Base-by-base conservation (phyloP, 30 jellyfish, hydroid and myxozoan genomes). In the Cassiopea xamachana region DNA sequence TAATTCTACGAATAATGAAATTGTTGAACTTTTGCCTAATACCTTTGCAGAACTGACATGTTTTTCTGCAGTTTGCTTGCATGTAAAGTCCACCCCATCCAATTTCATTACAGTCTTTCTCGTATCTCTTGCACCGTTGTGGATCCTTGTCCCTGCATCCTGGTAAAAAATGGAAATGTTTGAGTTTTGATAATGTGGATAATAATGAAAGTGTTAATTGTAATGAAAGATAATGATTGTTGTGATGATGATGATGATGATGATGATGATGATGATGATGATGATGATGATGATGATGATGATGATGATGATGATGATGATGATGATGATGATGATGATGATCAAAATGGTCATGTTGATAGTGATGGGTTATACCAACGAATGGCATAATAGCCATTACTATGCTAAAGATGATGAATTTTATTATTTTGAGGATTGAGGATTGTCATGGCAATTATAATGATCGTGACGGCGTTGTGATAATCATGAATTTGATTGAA, bases 21-120 rank as follows among this genome's bases (percentile, higher is more conserved):
- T 9, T 2, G 4, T 51, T 9, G 64, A 51, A 9, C 64, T 9
- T 4, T 51, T 51, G 9, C 14, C 19, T 71, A 75, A 18, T 68
- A 82, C 90, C 82, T 68, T 68, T 82, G 90, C 90, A 82, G 10
- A 9, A 39, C 81, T 71, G 82, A 48, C 90, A 82, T 45, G 90
- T 82, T 48, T 8, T 69, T 44, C 73, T 27, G 73, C 90, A 82
- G 46, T 82, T 82, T 16, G 73, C 70, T 73, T 82, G 73, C 90
- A 82, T 82, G 82, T 82, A 82, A n/a, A 55, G 90, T 15, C 90
- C 90, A 62, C 82, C 90, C 90, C 90, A 82, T 5, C 90, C 90
- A 62, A 59, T 17, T 7, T 68, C 81, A 67, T 68, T 82, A 71
- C 90, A 82, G 27, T 82, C 90, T 18, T 46, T 82, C 19, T 69